phyloP scores from a whole-genome alignment of 2,888 invertebrate genomes.

The Agrotis ipsilon region DNA sequence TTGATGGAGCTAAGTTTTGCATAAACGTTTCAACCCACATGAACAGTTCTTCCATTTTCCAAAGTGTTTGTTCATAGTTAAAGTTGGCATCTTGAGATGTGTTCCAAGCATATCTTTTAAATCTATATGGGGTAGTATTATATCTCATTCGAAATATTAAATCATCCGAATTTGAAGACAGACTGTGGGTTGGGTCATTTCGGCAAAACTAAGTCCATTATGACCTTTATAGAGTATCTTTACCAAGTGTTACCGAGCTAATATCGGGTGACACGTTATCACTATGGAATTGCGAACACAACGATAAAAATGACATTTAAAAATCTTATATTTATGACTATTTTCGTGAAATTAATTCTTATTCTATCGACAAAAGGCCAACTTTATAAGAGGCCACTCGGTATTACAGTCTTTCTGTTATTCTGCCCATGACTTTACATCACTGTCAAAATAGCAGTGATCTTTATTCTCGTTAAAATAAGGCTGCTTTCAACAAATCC shows the following conservation, averaged over 20 bases:
- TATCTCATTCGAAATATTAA: not conserved
- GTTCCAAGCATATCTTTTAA: not conserved
- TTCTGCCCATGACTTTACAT: not conserved
- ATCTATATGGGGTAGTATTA: not conserved
- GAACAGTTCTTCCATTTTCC: too few species aligned
- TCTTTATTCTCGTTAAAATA: not conserved
- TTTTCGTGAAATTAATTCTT: slow-evolving; percentile 20
- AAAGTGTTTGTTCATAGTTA: not conserved
- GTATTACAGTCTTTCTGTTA: not conserved
- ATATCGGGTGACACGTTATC: slow-evolving; percentile 19
- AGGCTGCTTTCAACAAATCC: not conserved
- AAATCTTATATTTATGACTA: slow-evolving; percentile 29
- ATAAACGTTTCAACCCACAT: too few species aligned
- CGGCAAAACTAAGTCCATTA: not conserved
- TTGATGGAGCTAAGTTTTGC: not conserved
- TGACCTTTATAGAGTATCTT: slow-evolving; percentile 1
- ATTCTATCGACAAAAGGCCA: slow-evolving; percentile 21
- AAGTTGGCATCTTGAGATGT: not conserved
- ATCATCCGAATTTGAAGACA: not conserved
- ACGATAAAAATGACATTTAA: slow-evolving; percentile 16
- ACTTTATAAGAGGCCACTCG: slow-evolving; percentile 1
- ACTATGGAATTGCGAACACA: slow-evolving; percentile 23
- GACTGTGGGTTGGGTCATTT: not conserved
- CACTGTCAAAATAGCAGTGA: not conserved
- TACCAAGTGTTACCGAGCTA: slow-evolving; percentile 12